These are phyloP conservation scores for Tapera naevia DNA, from an alignment of 2,797 vertebrate genomes.

Conservation along the genomic window DNA sequence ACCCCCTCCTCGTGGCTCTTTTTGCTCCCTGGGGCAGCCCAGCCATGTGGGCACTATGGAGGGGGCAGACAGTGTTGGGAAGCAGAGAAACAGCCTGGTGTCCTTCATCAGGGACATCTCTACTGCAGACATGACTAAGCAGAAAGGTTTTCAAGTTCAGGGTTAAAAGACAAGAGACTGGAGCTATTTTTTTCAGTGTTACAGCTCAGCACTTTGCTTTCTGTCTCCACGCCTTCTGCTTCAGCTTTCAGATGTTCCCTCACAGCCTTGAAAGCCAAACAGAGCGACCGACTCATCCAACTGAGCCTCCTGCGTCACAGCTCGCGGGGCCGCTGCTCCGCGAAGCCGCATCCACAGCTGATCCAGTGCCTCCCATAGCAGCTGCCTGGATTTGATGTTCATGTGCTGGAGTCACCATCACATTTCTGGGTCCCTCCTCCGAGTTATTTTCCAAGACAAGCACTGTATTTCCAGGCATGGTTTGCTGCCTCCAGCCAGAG, in stretches of 20 bases:
- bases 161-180: not conserved
- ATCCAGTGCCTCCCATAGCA: not conserved
- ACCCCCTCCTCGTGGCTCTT: not conserved
- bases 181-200: not conserved
- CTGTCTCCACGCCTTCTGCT: not conserved
- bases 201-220: not conserved
- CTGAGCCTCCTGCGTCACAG: not conserved
- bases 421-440: not conserved
- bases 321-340: not conserved
- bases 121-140: not conserved
- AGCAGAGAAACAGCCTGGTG: not conserved
- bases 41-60: fast-evolving
- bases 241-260: not conserved
- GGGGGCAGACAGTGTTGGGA: not conserved
- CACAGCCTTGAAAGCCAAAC: not conserved
- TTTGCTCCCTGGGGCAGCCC: not conserved
- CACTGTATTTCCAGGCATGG: not conserved
- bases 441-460: not conserved
- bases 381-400: not conserved
- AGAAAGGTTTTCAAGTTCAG: not conserved
- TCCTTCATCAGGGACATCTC: not conserved
- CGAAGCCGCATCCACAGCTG: not conserved
- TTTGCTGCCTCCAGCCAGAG: too few species aligned
- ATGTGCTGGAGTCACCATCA: not conserved
- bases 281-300: not conserved